Evolutionary conservation across 2,797 vertebrate genomes (phyloP).

Genomic region (Austrolebias charrua): DNA sequence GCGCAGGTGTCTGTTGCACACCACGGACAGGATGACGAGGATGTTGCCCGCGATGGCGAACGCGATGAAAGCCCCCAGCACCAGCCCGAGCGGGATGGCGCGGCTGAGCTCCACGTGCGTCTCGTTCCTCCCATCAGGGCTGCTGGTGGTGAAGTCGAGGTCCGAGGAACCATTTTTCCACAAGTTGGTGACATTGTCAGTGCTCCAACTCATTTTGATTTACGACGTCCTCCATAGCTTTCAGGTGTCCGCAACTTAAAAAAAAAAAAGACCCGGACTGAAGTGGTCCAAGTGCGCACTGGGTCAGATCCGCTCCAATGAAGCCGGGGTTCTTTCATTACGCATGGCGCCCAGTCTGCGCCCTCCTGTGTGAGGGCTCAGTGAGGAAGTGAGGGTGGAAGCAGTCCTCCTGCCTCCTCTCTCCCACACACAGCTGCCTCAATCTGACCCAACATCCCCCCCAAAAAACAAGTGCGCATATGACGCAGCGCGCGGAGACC

Average conservation of each 20-base stretch:
- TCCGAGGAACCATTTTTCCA: conserved; percentile 83
- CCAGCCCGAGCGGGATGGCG: conserved; percentile 88
- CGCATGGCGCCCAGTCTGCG: conserved; percentile 15
- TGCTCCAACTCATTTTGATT: conserved; percentile 88
- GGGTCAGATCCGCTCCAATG: background rate
- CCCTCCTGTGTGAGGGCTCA: conserved; percentile 53
- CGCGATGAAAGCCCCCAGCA: conserved; percentile 92
- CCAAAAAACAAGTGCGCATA: conserved; percentile 30
- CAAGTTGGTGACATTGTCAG: conserved; percentile 82
- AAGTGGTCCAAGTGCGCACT: conserved; percentile 17
- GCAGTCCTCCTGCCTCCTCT: conserved; percentile 57
- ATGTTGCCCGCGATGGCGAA: conserved; percentile 96
- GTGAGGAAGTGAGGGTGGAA: conserved; percentile 54
- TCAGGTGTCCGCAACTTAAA: conserved; percentile 47
- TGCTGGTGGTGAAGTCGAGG: conserved; percentile 76
- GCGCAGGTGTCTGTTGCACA: conserved; percentile 95
- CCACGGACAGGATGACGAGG: conserved; percentile 94
- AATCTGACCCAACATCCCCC: conserved; percentile 45
- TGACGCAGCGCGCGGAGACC: conserved; percentile 35
- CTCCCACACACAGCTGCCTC: conserved; percentile 52
- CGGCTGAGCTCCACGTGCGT: conserved; percentile 83
- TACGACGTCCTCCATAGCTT: conserved; percentile 85
- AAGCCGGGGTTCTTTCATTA: background rate
- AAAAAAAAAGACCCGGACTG: conserved; percentile 31
- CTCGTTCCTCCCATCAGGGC: conserved; percentile 77